phyloP scores from a whole-genome alignment of 1,140 invertebrate species.

The Nephila pilipes region DNA sequence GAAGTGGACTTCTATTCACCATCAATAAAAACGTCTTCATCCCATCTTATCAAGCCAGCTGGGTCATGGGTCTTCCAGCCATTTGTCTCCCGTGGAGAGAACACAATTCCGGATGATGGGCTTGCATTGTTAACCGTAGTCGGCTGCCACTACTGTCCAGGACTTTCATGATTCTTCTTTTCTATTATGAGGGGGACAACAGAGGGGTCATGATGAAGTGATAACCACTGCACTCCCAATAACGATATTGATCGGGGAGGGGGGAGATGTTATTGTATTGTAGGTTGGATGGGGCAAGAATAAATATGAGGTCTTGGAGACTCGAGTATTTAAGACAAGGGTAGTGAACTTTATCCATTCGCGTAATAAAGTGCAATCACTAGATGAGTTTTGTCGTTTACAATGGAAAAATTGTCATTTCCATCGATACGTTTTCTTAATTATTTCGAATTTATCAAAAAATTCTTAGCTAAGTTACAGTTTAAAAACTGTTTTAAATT shows the following conservation, averaged over 20 bases:
- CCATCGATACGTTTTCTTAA: too few relatives aligned
- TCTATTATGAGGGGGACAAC: constrained; percentile 12
- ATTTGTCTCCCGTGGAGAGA: constrained; percentile 9
- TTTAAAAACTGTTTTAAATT: too few relatives aligned
- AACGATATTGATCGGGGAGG: not conserved
- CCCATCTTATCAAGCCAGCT: not conserved
- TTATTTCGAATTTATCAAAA: too few relatives aligned
- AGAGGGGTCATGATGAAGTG: not conserved
- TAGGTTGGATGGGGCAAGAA: not conserved
- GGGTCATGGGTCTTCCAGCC: not conserved
- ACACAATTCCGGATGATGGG: constrained; percentile 3
- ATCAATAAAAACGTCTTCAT: constrained; percentile 26
- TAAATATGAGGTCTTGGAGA: not conserved
- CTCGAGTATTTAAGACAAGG: too few relatives aligned
- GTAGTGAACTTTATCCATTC: too few relatives aligned
- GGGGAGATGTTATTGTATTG: not conserved
- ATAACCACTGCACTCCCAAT: not conserved
- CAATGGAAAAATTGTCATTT: too few relatives aligned
- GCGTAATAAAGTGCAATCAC: too few relatives aligned
- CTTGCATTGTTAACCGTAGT: not conserved
- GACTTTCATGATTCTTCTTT: not conserved
- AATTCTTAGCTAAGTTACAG: too few relatives aligned
- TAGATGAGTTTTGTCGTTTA: too few relatives aligned
- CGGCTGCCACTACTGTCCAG: not conserved
- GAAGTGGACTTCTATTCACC: not conserved